Evolutionary conservation across 2,113 vertebrate genomes (phyloP), one percentile per base, ranked within the genome.

Genomic region (Nycticryphes semicollaris): DNA sequence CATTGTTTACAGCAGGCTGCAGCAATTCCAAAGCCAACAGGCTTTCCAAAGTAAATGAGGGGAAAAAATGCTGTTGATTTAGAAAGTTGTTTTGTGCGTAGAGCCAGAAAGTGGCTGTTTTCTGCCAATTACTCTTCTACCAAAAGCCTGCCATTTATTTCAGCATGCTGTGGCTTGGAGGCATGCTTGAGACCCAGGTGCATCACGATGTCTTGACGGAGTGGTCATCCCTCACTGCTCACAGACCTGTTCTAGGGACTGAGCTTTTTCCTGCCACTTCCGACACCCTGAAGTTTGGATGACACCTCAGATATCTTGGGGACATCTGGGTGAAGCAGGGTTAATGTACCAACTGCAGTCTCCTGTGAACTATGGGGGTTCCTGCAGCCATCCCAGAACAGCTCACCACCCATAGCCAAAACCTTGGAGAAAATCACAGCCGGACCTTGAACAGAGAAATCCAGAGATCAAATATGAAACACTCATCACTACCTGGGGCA

Each of bases 141-240:
- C 54, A 31, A 35, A 19, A 68, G 35, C 35, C 35, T 63, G 33
- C 23, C 24, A 1, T 45, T 80, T 15, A 6, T 69, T 30, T 39
- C 3, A 2, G 48, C 23, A 3, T 13, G 8, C 41, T 20, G 75
- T 0, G 9, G n/a, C 60, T 21, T 28, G 66, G 45, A 70, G 73
- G 14, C 10, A 4, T 1, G 39, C 39, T 35, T 7, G 62, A 47
- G 67, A 8, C 22, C 22, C 47, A 28, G 47, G 45, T 27, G 30
- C 30, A 14, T 41, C 54, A 3, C 13, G 0, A 14, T 39, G 11
- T 13, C 67, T 66, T 4, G 2, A 23, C 16, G 8, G 35, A 33
- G 33, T n/a, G 2, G 45, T 9, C 21, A 5, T 23, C 28, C 12
- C 28, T 24, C 1, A 0, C n/a, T 20, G 39, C 57, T 48, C 6